Evolutionary conservation across 1,140 invertebrate genomes (phyloP), one percentile per base, ranked within the genome.

Genomic region (Coenobita brevimanus): DNA sequence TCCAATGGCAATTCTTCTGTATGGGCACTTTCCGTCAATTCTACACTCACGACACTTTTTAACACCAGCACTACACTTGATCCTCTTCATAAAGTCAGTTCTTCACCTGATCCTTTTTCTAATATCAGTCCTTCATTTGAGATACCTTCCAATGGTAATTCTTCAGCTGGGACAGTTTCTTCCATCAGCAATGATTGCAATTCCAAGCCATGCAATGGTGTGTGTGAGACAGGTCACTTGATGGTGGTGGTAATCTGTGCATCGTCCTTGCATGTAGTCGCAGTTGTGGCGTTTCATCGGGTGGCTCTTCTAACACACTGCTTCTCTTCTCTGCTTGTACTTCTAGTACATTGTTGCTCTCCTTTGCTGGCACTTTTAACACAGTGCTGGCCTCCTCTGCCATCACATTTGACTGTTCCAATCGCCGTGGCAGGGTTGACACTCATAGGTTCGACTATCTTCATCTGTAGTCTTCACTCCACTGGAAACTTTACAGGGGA

Each of bases 221-320:
- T 17, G 1, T 41, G 46, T 24, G 38, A 27, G 15, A 17, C 50
- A 38, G 64, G 38, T 3, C 80, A 71, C 17, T 60, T 62, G 3
- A 33, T 33, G 38, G 80, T 82, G 6, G 64, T 82, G 41, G 24
- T 36, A 30, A 30, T 82, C 8, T 82, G 80, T 33, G 62, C 71
- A 13, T 24, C 80, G 21, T 82, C 80, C 1, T 41, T 82, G 38
- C 80, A 82, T 41, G 64, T 82, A 15, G 80, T 82, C 24, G 80
- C 50, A 24, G 30, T 71, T 33, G 64, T 82, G 41, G 80, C 80
- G 4, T 4, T 69, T 17, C 64, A 82, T 38, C 80, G 80, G 24
- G 24, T 71, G 3, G 64, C 80, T 17, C 80, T 82, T 60, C 62
- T 82, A 3, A 27, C 50, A 1, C 36, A 43, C 0, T 71, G 80